Percentiles rank a stretch among this genome's conserved stretches.
These are phyloP conservation scores for Gordius sp. DNA, from an alignment of 2,888 invertebrate genomes.

Conservation along the genomic window DNA sequence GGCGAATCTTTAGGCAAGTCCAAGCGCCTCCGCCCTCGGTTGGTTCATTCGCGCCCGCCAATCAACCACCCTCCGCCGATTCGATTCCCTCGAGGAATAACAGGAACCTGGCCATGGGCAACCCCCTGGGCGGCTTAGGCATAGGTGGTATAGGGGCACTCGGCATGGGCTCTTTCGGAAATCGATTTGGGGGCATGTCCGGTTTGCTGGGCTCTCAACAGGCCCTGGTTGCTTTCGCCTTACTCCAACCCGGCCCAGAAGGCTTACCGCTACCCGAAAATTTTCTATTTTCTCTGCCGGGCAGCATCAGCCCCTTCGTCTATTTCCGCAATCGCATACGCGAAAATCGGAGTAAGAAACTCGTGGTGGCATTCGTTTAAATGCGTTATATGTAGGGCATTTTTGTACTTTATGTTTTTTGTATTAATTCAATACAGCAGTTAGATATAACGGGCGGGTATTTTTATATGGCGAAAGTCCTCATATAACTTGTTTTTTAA, in stretches of 20 bases:
- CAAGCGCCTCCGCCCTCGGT: neutral
- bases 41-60: neutral
- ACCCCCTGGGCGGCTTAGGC: neutral
- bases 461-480: no score
- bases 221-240: slow-evolving; percentile 4
- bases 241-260: slow-evolving; percentile 8
- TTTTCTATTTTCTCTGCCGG: slow-evolving; percentile 3
- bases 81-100: neutral
- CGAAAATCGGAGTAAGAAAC: neutral
- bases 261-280: slow-evolving; percentile 12
- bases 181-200: neutral
- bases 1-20: neutral
- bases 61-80: neutral
- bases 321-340: slow-evolving; percentile 12
- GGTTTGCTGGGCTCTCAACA: neutral
- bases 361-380: neutral
- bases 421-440: neutral
- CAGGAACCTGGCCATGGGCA: no score
- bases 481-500: no score
- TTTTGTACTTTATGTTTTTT: neutral
- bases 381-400: neutral
- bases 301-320: slow-evolving; percentile 6
- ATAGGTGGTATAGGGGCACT: slow-evolving; percentile 1
- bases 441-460: no score
- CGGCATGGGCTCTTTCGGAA: neutral